Evolutionary conservation across 1,140 invertebrate species (phyloP).

Genomic region (Tetramorium alpestre): DNA sequence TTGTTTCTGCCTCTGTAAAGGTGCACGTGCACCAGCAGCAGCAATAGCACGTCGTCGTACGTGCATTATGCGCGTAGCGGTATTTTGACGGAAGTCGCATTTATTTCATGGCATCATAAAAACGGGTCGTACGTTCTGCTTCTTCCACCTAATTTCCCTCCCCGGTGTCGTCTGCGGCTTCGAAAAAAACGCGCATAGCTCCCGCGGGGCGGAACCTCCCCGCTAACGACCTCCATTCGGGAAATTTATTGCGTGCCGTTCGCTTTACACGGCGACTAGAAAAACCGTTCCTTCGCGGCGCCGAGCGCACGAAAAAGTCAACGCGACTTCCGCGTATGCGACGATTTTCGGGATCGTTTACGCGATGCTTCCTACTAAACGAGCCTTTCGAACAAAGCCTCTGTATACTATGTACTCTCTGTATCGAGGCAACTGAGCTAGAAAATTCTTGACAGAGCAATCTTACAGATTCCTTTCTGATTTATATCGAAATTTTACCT

Average conservation of each 20-base stretch:
- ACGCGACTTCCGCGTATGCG: conserved; percentile 23
- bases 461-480: background rate
- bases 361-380: background rate
- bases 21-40: conserved; percentile 13
- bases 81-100: conserved; percentile 37
- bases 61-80: conserved; percentile 60
- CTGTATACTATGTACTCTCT: background rate
- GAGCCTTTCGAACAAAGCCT: background rate
- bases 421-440: background rate
- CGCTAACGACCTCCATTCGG: conserved; percentile 54
- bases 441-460: background rate
- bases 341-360: background rate
- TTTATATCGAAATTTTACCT: background rate
- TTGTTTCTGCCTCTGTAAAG: conserved; percentile 49
- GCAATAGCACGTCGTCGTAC: background rate
- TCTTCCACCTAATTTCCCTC: conserved; percentile 33
- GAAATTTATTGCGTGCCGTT: conserved; percentile 55
- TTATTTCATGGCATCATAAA: conserved; percentile 43
- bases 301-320: conserved; percentile 25
- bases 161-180: conserved; percentile 33
- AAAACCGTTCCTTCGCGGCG: conserved; percentile 31
- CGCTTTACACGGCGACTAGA: background rate
- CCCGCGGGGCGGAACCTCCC: conserved; percentile 27
- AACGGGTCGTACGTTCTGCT: conserved; percentile 5
- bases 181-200: conserved; percentile 33